Base-by-base conservation (phyloP, 2,113 vertebrate species). In the Odocoileus hemionus region DNA sequence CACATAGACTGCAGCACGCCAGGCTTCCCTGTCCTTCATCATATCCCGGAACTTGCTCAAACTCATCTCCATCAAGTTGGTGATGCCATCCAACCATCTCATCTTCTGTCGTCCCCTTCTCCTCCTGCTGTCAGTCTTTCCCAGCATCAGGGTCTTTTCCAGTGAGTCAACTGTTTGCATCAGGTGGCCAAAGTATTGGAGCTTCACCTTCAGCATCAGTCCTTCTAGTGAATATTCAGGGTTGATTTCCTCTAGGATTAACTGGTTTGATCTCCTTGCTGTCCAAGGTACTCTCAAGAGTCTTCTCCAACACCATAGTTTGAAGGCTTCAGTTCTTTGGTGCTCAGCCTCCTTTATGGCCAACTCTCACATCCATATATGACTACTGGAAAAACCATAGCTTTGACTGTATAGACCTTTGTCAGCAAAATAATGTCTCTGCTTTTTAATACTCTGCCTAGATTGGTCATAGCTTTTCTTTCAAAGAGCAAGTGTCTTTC, bases 1-100 rank as follows among this genome's bases (percentile, higher is more conserved):
- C n/a, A 10, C 10, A 23, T 39, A 19, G 67, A 23, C 67, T 70
- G n/a, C n/a, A 70, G 67, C 1, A 11, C 0, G 0, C 10, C 67
- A 23, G n/a, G n/a, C 17, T 39, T 70, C 67, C 19, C 5, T 39
- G n/a, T 39, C n/a, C 10, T 23, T 70, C 67, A 70, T 12, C 67
- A 70, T 70, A 12, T 23, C 67, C 4, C 4, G 5, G 67, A 70
- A 19, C 33, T 23, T 36, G 67, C 67, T 70, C 67, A 70, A 36
- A 36, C 67, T 70, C 67, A 70, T 70, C n/a, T 36, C 64, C 9
- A 6, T 70, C n/a, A 36, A 11, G n/a, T 36, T 19, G 2, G 64
- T 12, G 67, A 70, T 70, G 67, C n/a, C n/a, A 36, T 36, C n/a
- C 67, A 70, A 23, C n/a, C n/a, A 70, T 70, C n/a, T 70, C 67